Percentiles rank a stretch among this genome's conserved stretches.
Evolutionary conservation across 2,113 vertebrate species (phyloP).

Genomic region (Fregata magnificens): DNA sequence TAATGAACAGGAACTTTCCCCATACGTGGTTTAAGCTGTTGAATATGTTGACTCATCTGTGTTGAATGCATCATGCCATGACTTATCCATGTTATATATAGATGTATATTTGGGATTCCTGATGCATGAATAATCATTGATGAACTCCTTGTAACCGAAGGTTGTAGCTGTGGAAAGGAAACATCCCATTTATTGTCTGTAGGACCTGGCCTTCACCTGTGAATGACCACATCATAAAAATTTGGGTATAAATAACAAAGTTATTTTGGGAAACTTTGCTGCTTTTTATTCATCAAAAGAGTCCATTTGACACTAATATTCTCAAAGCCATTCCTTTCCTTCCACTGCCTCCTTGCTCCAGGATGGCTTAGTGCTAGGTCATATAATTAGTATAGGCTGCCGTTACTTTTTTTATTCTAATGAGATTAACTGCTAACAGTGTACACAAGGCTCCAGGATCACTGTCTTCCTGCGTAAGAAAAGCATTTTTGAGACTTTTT

Average conservation of each 20-base stretch:
- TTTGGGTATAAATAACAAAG: neutral
- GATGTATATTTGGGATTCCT: neutral
- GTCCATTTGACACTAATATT: neutral
- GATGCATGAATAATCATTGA: neutral
- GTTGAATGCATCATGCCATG: neutral
- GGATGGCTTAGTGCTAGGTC: neutral
- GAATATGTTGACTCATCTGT: conserved; percentile 39
- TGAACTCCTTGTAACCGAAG: neutral
- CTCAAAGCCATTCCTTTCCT: neutral
- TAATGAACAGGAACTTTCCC: neutral
- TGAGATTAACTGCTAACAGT: neutral
- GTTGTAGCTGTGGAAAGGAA: neutral
- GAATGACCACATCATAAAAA: neutral
- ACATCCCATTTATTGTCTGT: neutral
- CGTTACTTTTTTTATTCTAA: neutral
- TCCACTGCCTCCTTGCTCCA: neutral
- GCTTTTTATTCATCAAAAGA: neutral
- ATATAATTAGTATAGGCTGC: neutral
- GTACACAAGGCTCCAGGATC: neutral
- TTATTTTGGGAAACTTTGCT: neutral
- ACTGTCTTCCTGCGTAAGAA: neutral
- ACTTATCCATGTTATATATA: neutral
- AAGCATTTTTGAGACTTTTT: neutral
- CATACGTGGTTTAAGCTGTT: neutral
- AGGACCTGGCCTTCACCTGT: neutral